Evolutionary conservation across 2,888 invertebrate species (phyloP).

Genomic region (Agelastica alni): DNA sequence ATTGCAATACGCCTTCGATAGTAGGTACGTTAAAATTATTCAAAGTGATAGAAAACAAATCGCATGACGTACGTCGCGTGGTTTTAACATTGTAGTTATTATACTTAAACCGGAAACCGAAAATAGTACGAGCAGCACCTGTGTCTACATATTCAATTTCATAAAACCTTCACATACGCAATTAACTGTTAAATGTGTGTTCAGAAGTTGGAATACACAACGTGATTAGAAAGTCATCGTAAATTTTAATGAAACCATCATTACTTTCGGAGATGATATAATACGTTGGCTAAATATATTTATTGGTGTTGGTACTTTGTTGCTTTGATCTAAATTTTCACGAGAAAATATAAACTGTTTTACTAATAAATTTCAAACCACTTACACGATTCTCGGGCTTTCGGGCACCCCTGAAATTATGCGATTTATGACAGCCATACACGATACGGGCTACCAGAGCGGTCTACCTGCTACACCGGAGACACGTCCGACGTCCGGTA

Average conservation of each 20-base stretch:
- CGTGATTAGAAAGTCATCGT: conserved; percentile 28
- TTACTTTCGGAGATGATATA: conserved; percentile 2
- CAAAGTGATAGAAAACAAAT: too few species aligned
- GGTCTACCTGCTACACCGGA: too few species aligned
- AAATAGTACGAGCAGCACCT: conserved; percentile 25
- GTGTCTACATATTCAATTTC: conserved; percentile 27
- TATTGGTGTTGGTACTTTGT: neutral
- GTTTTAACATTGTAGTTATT: conserved; percentile 21
- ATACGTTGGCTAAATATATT: neutral
- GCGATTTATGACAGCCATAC: too few species aligned
- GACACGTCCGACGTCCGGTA: too few species aligned
- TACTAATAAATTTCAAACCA: neutral
- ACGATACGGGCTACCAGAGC: too few species aligned
- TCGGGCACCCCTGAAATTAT: too few species aligned
- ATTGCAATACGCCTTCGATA: too few species aligned
- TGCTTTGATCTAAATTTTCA: neutral
- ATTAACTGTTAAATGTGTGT: conserved; percentile 21
- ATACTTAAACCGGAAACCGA: conserved; percentile 18
- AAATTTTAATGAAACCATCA: conserved; percentile 23
- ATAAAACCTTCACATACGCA: conserved; percentile 25
- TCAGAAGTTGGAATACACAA: conserved; percentile 12
- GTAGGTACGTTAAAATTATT: too few species aligned
- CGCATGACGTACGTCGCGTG: neutral
- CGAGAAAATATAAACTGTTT: neutral
- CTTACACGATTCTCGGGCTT: too few species aligned